Evolutionary conservation across 1,140 invertebrate genomes (phyloP).

Genomic region (Phenacoccus solenopsis): DNA sequence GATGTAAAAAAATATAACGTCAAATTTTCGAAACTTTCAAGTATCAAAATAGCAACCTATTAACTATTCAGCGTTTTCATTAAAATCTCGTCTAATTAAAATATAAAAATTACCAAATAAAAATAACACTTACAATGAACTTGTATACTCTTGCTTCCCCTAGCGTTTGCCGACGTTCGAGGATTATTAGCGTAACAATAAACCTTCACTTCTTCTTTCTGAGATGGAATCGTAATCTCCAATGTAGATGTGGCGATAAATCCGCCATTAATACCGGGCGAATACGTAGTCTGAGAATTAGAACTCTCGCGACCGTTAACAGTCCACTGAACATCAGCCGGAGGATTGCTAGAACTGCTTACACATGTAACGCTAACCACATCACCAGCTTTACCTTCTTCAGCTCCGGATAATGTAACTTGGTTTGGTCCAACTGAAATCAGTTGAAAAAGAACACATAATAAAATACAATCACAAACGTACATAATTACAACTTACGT

Average conservation of each 20-base stretch:
- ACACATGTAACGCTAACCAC: constrained; percentile 69
- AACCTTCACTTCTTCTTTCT: constrained; percentile 63
- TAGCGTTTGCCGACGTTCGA: constrained; percentile 71
- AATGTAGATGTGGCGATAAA: constrained; percentile 83
- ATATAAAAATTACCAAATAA: no score
- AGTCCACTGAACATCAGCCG: constrained; percentile 83
- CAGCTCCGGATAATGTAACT: constrained; percentile 78
- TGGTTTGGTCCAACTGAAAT: constrained; percentile 70
- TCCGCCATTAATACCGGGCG: constrained; percentile 48
- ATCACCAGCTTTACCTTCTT: constrained; percentile 72
- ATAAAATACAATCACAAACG: neutral
- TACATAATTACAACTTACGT: no score
- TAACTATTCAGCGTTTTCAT: no score
- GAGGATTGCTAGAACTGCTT: constrained; percentile 81
- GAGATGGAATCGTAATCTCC: constrained; percentile 60
- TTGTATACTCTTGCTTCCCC: constrained; percentile 76
- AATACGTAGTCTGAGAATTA: constrained; percentile 30
- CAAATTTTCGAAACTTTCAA: no score
- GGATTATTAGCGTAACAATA: constrained; percentile 77
- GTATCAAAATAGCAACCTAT: no score
- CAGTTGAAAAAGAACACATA: constrained; percentile 21
- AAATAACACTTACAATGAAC: constrained; percentile 86
- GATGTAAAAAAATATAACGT: no score
- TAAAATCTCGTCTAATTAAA: no score
- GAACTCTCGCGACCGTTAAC: constrained; percentile 59